phyloP scores from a whole-genome alignment of 2,888 invertebrate genomes.

The Lochmaea crataegi region DNA sequence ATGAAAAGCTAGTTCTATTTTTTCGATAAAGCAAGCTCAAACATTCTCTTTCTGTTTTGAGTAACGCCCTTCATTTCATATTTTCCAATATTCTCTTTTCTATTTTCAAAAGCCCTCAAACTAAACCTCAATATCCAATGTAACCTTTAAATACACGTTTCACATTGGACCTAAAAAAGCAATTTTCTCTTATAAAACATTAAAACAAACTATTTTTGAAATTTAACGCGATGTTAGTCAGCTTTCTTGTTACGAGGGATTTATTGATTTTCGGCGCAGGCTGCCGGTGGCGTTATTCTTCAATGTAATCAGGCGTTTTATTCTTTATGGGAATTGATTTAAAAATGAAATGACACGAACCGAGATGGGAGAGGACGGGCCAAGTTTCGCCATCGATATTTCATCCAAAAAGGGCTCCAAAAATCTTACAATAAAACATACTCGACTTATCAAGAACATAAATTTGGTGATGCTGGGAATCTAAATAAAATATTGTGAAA shows the following conservation, averaged over 20 bases:
- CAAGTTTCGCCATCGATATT: neutral
- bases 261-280: constrained; percentile 29
- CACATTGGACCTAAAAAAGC: constrained; percentile 9
- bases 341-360: constrained; percentile 31
- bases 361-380: constrained; percentile 10
- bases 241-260: constrained; percentile 33
- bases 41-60: neutral
- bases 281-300: constrained; percentile 33
- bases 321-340: constrained; percentile 36
- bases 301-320: constrained; percentile 37
- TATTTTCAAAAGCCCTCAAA: neutral
- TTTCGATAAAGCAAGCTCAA: no score
- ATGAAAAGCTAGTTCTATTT: no score
- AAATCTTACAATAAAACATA: neutral
- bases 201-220: constrained; percentile 31
- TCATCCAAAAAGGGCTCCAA: neutral
- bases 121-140: neutral
- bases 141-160: constrained; percentile 1
- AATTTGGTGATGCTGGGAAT: neutral
- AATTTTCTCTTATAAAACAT: constrained; percentile 20
- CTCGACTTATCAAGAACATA: no score
- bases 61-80: neutral
- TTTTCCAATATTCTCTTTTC: neutral
- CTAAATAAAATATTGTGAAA: no score
- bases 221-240: constrained; percentile 31